These are phyloP conservation scores for Thaumatotibia leucotreta DNA, from an alignment of 1,140 invertebrate genomes.

Conservation along the genomic window DNA sequence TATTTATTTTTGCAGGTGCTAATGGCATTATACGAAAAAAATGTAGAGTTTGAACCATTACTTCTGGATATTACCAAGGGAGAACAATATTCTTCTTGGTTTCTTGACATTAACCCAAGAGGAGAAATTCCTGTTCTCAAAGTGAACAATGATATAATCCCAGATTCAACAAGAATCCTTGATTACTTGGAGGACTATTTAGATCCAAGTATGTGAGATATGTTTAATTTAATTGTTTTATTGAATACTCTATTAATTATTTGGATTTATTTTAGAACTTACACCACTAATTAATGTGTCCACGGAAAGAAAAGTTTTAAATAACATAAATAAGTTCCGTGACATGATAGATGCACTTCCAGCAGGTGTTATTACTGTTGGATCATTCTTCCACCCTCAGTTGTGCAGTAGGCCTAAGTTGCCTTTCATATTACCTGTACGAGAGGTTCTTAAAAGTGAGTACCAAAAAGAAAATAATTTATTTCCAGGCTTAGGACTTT, in stretches of 20 bases:
- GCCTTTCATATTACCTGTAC: slow-evolving; percentile 80
- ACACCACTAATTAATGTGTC: slow-evolving; percentile 77
- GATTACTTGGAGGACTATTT: slow-evolving; percentile 83
- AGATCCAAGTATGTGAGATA: slow-evolving; percentile 52
- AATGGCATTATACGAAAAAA: slow-evolving; percentile 85
- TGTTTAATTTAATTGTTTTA: too few species aligned
- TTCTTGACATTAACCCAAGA: slow-evolving; percentile 84
- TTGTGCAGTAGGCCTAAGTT: slow-evolving; percentile 79
- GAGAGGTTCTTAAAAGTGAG: slow-evolving; percentile 79
- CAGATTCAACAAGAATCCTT: slow-evolving; percentile 84
- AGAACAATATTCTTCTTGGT: slow-evolving; percentile 85
- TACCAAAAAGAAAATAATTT: slow-evolving; percentile 26
- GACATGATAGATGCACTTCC: slow-evolving; percentile 80
- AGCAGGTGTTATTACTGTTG: slow-evolving; percentile 80
- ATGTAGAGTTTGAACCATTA: slow-evolving; percentile 80
- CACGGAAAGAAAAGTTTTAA: slow-evolving; percentile 51
- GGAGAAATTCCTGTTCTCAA: slow-evolving; percentile 89
- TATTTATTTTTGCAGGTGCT: slow-evolving; percentile 79
- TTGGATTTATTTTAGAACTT: slow-evolving; percentile 60
- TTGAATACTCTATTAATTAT: too few species aligned
- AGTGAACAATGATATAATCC: slow-evolving; percentile 83
- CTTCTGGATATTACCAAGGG: slow-evolving; percentile 81
- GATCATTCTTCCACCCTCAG: slow-evolving; percentile 82
- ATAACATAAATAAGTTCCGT: slow-evolving; percentile 74
- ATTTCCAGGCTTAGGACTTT: too few species aligned